Percentiles rank a stretch among this genome's conserved stretches.
Conservation (phyloP, 2,888 invertebrate species). For the Torymus texanus region DNA sequence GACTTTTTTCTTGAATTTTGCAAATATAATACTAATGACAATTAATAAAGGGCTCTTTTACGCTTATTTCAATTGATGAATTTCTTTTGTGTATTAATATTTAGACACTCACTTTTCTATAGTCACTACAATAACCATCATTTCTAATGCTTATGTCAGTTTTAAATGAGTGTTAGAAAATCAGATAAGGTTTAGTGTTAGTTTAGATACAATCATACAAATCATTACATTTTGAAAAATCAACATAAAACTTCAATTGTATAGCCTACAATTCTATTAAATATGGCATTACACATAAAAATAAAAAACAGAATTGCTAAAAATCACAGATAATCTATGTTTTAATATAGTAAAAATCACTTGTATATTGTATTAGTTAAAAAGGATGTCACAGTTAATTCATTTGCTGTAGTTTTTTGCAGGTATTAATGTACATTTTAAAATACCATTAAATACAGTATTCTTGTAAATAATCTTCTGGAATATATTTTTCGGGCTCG, state of each 20-base stretch:
- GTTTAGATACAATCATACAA: background rate
- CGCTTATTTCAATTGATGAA: too few relatives aligned
- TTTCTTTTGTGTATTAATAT: background rate
- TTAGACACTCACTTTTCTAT: conserved; percentile 17
- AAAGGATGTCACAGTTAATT: background rate
- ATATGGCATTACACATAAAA: conserved; percentile 38
- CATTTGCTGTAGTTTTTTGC: too few relatives aligned
- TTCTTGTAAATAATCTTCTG: too few relatives aligned
- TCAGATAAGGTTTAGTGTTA: conserved; percentile 16
- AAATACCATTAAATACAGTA: too few relatives aligned
- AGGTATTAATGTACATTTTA: too few relatives aligned
- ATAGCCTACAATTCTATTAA: too few relatives aligned
- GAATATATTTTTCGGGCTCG: too few relatives aligned
- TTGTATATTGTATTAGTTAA: background rate
- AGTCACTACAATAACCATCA: background rate
- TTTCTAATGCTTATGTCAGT: background rate
- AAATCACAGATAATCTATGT: conserved; percentile 42
- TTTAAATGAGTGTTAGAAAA: conserved; percentile 3
- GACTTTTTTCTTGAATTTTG: conserved; percentile 1
- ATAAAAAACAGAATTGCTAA: conserved; percentile 17
- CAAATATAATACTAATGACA: conserved; percentile 23
- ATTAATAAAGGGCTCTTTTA: background rate
- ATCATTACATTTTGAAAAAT: too few relatives aligned
- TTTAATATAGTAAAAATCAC: conserved; percentile 4
- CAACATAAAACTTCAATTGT: too few relatives aligned